Conservation (phyloP, 2,888 invertebrate species). For the Caenorhabditis becei region DNA sequence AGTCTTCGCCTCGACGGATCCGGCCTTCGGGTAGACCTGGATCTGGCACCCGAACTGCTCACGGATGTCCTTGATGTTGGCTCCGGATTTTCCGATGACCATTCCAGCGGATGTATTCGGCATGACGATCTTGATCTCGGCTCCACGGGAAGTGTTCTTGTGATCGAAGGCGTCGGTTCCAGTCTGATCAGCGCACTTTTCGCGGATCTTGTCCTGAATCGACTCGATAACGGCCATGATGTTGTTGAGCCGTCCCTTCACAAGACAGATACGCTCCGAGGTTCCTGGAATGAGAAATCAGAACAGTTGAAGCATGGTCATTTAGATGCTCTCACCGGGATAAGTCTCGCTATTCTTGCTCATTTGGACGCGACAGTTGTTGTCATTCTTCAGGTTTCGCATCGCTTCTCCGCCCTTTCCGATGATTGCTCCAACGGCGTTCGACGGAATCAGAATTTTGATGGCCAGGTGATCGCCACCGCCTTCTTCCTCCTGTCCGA, state of each 20-base stretch:
- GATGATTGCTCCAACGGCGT: constrained; percentile 95
- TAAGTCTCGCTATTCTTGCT: constrained; percentile 99
- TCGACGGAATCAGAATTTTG: constrained; percentile 84
- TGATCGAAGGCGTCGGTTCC: constrained; percentile 82
- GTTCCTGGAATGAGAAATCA: constrained; percentile 83
- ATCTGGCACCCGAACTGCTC: constrained; percentile 75
- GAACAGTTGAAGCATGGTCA: constrained; percentile 2
- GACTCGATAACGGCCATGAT: constrained; percentile 94
- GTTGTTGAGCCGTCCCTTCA: constrained; percentile 92
- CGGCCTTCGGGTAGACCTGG: constrained; percentile 89
- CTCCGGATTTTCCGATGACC: constrained; percentile 97
- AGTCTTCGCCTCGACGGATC: constrained; percentile 88
- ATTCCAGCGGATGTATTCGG: constrained; percentile 97
- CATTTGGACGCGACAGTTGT: constrained; percentile 98
- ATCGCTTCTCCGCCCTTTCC: constrained; percentile 99
- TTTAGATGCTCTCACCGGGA: constrained; percentile 88
- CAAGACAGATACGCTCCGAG: constrained; percentile 93
- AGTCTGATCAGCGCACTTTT: constrained; percentile 93
- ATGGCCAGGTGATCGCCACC: constrained; percentile 51
- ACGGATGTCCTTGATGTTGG: constrained; percentile 88
- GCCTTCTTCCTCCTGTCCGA: constrained; percentile 63
- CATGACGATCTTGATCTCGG: constrained; percentile 90
- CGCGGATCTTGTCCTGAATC: constrained; percentile 95
- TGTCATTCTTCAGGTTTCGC: constrained; percentile 97
- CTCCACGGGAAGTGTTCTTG: constrained; percentile 70